These are phyloP conservation scores for Atherinosoma microstoma DNA, from an alignment of 2,797 vertebrate species.

Conservation along the genomic window DNA sequence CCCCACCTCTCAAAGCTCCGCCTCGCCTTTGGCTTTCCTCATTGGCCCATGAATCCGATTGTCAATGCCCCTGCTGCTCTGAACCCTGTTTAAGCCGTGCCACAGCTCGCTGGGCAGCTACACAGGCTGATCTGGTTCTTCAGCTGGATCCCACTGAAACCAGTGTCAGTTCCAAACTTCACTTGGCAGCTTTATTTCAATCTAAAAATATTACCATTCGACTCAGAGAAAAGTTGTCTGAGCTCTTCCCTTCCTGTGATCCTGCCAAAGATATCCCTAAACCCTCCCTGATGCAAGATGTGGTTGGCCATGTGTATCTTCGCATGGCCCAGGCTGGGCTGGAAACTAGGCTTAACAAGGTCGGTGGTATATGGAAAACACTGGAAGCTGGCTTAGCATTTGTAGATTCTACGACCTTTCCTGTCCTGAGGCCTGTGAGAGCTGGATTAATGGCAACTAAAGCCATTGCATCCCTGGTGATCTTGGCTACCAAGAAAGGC, in stretches of 20 bases:
- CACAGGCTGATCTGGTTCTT: slow-evolving; percentile 77
- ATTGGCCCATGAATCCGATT: slow-evolving; percentile 81
- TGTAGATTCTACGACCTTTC: slow-evolving; percentile 65
- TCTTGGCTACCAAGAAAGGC: slow-evolving; percentile 70
- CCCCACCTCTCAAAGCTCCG: slow-evolving; percentile 82
- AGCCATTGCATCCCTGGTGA: slow-evolving; percentile 78
- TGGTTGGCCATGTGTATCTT: slow-evolving; percentile 84
- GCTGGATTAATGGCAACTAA: slow-evolving; percentile 84
- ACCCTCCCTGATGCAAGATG: slow-evolving; percentile 78
- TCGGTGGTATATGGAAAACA: slow-evolving; percentile 74
- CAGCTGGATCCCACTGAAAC: slow-evolving; percentile 68
- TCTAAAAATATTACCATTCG: slow-evolving; percentile 75
- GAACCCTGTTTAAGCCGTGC: slow-evolving; percentile 82
- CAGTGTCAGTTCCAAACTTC: slow-evolving; percentile 71
- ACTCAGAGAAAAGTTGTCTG: slow-evolving; percentile 61
- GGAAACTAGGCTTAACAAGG: slow-evolving; percentile 62
- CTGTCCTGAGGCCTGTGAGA: slow-evolving; percentile 77
- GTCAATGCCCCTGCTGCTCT: slow-evolving; percentile 87
- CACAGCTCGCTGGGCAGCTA: slow-evolving; percentile 87
- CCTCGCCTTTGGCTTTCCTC: slow-evolving; percentile 78
- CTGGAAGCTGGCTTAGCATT: slow-evolving; percentile 86
- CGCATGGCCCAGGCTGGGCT: slow-evolving; percentile 78
- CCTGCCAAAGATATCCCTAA: slow-evolving; percentile 19
- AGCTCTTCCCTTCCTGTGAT: slow-evolving; percentile 40
- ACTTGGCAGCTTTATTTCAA: slow-evolving; percentile 73